These are phyloP conservation scores for Uloborus diversus DNA, from an alignment of 1,140 invertebrate species.

Conservation along the genomic window DNA sequence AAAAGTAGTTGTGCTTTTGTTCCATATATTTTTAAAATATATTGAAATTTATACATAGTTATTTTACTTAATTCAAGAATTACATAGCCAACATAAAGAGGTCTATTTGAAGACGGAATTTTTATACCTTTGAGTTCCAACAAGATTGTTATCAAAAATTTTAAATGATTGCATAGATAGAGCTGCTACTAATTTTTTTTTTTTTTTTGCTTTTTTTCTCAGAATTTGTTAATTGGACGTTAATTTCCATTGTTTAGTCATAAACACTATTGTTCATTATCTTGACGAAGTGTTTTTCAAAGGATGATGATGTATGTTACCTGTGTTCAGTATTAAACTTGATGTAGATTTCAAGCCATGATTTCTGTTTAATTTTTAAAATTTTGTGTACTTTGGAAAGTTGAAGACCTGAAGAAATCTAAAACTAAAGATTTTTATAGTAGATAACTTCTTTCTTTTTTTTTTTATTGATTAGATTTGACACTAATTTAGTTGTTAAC, in stretches of 20 bases:
- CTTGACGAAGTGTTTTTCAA: not conserved
- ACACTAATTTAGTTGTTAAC: not conserved
- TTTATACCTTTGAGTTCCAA: not conserved
- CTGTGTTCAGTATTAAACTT: not conserved
- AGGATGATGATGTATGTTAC: not conserved
- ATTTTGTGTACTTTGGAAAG: too few relatives aligned
- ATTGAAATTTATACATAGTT: too few relatives aligned
- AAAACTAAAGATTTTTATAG: not conserved
- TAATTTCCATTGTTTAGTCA: not conserved
- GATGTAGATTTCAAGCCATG: not conserved
- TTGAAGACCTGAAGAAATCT: too few relatives aligned
- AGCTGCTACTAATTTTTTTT: not conserved
- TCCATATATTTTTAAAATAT: too few relatives aligned
- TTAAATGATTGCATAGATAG: not conserved
- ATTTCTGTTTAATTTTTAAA: too few relatives aligned
- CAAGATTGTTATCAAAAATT: not conserved
- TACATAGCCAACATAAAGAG: too few relatives aligned
- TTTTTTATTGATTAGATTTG: not conserved
- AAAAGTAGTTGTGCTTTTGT: too few relatives aligned
- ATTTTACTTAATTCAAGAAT: too few relatives aligned
- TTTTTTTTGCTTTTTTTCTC: not conserved
- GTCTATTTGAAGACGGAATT: too few relatives aligned
- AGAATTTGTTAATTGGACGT: not conserved
- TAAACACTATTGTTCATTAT: not conserved
- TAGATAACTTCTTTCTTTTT: not conserved